These are phyloP conservation scores for Endotricha flammealis DNA, from an alignment of 2,888 invertebrate genomes.

Conservation along the genomic window DNA sequence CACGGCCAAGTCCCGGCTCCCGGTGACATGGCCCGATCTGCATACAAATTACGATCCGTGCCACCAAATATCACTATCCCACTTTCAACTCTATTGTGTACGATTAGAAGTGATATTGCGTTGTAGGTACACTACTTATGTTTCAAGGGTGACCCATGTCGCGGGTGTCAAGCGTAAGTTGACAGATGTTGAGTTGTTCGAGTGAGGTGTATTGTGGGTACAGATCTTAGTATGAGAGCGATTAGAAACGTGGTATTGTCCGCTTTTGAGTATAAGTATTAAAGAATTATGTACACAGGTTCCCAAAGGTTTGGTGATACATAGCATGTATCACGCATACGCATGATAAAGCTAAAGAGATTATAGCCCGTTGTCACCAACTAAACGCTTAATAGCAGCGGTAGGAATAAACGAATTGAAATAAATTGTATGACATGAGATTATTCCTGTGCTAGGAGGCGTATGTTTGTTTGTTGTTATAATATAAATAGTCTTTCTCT, in stretches of 20 bases:
- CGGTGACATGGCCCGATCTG: conserved; percentile 35
- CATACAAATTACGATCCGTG: conserved; percentile 35
- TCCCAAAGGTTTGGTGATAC: no score
- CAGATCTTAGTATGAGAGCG: neutral
- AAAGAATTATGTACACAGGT: no score
- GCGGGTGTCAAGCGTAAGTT: conserved; percentile 25
- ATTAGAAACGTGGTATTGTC: neutral
- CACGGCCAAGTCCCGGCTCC: conserved; percentile 31
- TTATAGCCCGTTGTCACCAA: no score
- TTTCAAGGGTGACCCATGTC: conserved; percentile 22
- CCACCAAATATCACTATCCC: neutral
- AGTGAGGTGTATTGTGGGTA: conserved; percentile 19
- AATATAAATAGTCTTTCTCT: no score
- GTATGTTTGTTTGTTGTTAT: no score
- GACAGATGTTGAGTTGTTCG: conserved; percentile 16
- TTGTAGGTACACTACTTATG: neutral
- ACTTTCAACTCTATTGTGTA: neutral
- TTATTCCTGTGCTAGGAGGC: no score
- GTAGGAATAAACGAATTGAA: no score
- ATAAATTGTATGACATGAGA: no score
- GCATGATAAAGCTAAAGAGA: no score
- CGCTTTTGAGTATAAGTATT: no score
- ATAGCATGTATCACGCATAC: no score
- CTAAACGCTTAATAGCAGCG: no score
- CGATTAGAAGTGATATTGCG: neutral